A percentile compares a stretch with the other conserved stretches of the same genome.
These are phyloP conservation scores for Eristalis intricaria DNA, from an alignment of 2,888 invertebrate species.

Conservation along the genomic window DNA sequence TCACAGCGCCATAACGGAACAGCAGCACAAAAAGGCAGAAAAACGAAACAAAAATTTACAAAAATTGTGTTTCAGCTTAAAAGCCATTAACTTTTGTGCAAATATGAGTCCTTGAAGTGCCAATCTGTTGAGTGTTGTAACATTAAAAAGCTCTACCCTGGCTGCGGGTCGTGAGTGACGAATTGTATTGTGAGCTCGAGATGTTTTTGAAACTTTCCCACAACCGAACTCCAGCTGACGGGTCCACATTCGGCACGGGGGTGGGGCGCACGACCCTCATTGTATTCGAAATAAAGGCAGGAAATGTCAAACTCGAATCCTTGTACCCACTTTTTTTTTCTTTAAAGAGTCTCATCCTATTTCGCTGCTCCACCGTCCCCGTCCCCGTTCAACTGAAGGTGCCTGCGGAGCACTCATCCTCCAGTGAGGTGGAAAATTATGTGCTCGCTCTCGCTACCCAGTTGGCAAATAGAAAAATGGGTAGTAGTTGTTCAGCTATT, in stretches of 20 bases:
- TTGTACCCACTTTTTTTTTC: conserved; percentile 5
- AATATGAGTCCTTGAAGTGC: conserved; percentile 67
- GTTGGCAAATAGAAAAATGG: conserved; percentile 53
- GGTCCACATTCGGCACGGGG: neutral
- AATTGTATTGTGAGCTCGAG: conserved; percentile 33
- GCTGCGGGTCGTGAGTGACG: conserved; percentile 36
- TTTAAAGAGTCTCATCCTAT: conserved; percentile 18
- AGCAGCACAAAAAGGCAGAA: neutral
- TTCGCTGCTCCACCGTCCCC: neutral
- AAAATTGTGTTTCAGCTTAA: conserved; percentile 57
- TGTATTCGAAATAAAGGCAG: conserved; percentile 61
- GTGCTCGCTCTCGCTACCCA: neutral
- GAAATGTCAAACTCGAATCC: conserved; percentile 66
- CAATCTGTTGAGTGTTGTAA: conserved; percentile 70
- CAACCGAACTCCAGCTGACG: neutral
- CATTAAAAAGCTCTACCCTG: conserved; percentile 46
- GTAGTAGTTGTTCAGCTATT: conserved; percentile 38
- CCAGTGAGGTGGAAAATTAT: neutral
- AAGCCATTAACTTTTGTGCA: conserved; percentile 69
- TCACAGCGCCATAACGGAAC: conserved; percentile 12
- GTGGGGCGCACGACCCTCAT: conserved; percentile 33
- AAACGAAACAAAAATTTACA: conserved; percentile 18
- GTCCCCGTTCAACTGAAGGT: neutral
- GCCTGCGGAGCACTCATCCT: conserved; percentile 19
- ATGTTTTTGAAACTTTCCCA: conserved; percentile 52